phyloP scores from a whole-genome alignment of 2,888 invertebrate genomes.

The Apamea monoglypha region DNA sequence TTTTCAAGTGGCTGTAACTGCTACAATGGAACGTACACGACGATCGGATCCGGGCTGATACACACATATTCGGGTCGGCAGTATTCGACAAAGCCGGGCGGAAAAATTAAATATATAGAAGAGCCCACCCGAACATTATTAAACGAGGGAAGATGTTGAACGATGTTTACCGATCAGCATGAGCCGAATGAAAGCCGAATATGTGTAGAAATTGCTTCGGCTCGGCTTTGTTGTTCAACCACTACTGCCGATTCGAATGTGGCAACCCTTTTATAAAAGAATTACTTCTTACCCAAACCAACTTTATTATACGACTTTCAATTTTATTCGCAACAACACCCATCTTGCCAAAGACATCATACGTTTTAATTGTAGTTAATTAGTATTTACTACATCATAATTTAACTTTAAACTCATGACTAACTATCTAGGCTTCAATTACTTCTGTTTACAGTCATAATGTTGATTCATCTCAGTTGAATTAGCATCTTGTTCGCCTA shows the following conservation, averaged over 20 bases:
- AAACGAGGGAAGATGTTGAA: background rate
- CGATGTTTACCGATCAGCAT: background rate
- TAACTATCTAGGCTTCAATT: background rate
- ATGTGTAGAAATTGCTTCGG: background rate
- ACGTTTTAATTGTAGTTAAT: background rate
- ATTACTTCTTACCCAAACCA: background rate
- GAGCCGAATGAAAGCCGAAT: background rate
- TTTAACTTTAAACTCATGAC: background rate
- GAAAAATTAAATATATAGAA: too few species aligned
- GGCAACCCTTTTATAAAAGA: background rate
- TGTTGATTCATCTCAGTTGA: constrained; percentile 6
- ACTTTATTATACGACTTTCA: background rate
- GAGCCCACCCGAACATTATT: background rate
- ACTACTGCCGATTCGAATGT: background rate
- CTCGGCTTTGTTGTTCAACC: background rate
- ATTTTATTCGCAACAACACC: background rate
- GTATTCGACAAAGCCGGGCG: too few species aligned
- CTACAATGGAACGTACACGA: background rate
- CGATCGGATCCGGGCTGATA: background rate
- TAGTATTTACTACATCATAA: background rate
- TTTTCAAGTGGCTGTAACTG: too few species aligned
- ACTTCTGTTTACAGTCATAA: background rate
- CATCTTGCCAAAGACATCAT: too few species aligned
- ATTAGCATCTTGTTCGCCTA: background rate
- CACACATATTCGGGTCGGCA: background rate